Conservation (phyloP, 2,113 vertebrate species). For the Sorex araneus region DNA sequence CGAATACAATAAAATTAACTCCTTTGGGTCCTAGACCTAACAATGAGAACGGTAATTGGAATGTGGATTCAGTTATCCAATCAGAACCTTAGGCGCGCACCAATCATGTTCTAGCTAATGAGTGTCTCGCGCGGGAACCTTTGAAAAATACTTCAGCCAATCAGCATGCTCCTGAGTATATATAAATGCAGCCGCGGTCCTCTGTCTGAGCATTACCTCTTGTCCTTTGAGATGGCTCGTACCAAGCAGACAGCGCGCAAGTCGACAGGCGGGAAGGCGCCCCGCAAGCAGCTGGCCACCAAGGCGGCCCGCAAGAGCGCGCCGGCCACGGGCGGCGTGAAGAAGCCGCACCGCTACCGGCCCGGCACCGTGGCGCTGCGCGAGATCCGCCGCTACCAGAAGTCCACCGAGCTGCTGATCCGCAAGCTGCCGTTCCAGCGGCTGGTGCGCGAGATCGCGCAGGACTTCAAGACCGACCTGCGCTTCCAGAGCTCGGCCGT, state of each 20-base stretch:
- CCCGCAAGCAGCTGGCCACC: conserved; percentile 89
- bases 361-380: neutral
- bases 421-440: conserved; percentile 33
- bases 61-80: neutral
- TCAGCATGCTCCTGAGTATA: rapidly evolving
- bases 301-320: conserved; percentile 92
- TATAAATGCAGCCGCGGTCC: conserved; percentile 45
- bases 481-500: conserved; percentile 1
- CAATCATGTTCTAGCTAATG: conserved; percentile 42
- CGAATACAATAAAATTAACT: neutral
- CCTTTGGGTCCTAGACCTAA: too few species aligned
- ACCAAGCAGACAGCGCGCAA: conserved; percentile 95
- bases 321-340: conserved; percentile 87
- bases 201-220: rapidly evolving
- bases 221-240: conserved; percentile 89
- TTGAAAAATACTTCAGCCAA: conserved; percentile 72
- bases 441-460: conserved; percentile 82
- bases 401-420: conserved; percentile 69
- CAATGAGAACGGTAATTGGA: neutral
- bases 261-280: conserved; percentile 88
- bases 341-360: neutral
- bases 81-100: neutral
- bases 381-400: neutral
- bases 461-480: conserved; percentile 69
- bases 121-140: conserved; percentile 31